phyloP scores from a whole-genome alignment of 2,113 vertebrate genomes.

The Pterophyllum scalare region DNA sequence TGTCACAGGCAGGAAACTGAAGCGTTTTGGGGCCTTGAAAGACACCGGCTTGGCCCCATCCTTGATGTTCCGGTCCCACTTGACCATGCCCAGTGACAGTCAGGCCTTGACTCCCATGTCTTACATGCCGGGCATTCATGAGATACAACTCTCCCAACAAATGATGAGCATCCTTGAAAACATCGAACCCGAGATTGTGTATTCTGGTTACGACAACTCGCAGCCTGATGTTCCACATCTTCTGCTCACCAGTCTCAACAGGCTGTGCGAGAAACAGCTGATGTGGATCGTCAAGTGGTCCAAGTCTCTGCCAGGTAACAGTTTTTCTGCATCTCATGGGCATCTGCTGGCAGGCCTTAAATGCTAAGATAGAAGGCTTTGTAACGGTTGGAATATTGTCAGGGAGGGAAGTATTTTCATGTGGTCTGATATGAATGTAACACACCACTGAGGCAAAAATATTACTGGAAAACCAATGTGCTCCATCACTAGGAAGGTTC shows the following conservation, averaged over 20 bases:
- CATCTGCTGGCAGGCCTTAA: conserved; percentile 12
- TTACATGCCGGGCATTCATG: conserved; percentile 84
- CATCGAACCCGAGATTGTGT: conserved; percentile 93
- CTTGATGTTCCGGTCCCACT: conserved; percentile 84
- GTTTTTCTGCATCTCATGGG: conserved; percentile 30
- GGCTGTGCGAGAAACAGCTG: conserved; percentile 93
- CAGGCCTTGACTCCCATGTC: conserved; percentile 84
- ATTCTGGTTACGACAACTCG: conserved; percentile 89
- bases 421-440: background rate
- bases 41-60: conserved; percentile 84
- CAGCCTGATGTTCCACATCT: conserved; percentile 88
- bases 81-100: conserved; percentile 80
- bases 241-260: conserved; percentile 93
- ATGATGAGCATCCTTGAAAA: conserved; percentile 89
- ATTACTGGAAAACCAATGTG: background rate
- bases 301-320: conserved; percentile 95
- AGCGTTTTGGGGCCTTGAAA: conserved; percentile 92
- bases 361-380: conserved; percentile 2
- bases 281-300: conserved; percentile 97
- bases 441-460: background rate
- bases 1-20: conserved; percentile 92
- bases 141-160: conserved; percentile 87
- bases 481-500: too few species aligned
- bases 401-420: background rate
- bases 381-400: background rate